These are phyloP conservation scores for Tetanocera ferruginea DNA, from an alignment of 2,888 invertebrate species.

Conservation along the genomic window DNA sequence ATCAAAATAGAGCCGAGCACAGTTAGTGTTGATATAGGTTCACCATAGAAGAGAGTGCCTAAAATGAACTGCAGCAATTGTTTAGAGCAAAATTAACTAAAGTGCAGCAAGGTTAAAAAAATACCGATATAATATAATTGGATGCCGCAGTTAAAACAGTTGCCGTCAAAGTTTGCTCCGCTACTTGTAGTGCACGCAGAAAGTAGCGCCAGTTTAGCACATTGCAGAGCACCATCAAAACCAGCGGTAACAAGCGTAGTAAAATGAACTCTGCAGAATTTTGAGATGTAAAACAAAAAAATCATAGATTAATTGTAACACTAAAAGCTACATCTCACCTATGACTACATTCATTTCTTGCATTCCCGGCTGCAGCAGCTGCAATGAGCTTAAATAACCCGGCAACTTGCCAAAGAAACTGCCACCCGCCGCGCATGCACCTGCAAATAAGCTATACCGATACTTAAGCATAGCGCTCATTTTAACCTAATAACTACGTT, in stretches of 20 bases:
- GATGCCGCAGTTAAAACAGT: conserved; percentile 75
- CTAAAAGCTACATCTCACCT: background rate
- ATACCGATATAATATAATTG: conserved; percentile 75
- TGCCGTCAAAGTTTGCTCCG: conserved; percentile 73
- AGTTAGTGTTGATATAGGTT: conserved; percentile 78
- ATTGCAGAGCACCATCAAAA: conserved; percentile 73
- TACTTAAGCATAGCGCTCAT: conserved; percentile 52
- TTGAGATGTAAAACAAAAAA: too few species aligned
- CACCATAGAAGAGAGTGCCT: conserved; percentile 79
- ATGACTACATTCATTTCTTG: background rate
- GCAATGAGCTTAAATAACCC: conserved; percentile 50
- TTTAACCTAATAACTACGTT: background rate
- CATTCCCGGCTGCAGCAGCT: background rate
- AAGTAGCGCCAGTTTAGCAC: conserved; percentile 74
- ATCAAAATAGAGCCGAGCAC: conserved; percentile 81
- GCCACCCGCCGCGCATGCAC: conserved; percentile 73
- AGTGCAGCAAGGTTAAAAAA: conserved; percentile 25
- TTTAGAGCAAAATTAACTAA: conserved; percentile 5
- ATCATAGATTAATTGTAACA: too few species aligned
- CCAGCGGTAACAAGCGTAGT: conserved; percentile 67
- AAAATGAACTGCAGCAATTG: conserved; percentile 76
- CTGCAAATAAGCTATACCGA: conserved; percentile 67
- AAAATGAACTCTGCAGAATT: conserved; percentile 52
- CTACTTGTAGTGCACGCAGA: conserved; percentile 73
- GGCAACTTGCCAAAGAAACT: conserved; percentile 75